Percentiles rank a stretch among this genome's conserved stretches.
Evolutionary conservation across 2,797 vertebrate genomes (phyloP).

Genomic region (Centroberyx gerrardi): DNA sequence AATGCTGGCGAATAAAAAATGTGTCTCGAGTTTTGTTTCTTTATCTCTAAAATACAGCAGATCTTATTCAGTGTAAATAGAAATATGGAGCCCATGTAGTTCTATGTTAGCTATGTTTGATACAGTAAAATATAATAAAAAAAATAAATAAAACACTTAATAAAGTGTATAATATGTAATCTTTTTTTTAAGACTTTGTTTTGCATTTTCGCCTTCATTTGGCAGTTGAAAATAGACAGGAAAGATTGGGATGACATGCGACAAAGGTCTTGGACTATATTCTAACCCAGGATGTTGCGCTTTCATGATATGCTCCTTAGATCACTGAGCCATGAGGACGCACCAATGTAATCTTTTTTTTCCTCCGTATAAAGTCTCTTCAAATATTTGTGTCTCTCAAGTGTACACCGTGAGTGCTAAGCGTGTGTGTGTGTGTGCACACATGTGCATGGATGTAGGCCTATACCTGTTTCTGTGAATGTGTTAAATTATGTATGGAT

Average conservation of each 20-base stretch:
- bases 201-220: too few species aligned
- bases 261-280: too few species aligned
- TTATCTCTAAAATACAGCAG: not conserved
- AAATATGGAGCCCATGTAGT: not conserved
- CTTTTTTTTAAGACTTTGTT: not conserved
- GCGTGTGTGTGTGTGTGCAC: not conserved
- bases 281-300: too few species aligned
- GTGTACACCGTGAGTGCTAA: not conserved
- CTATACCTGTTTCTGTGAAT: conserved; percentile 15
- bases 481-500: not conserved
- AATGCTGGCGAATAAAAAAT: not conserved
- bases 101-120: conserved; percentile 8
- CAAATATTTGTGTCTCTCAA: not conserved
- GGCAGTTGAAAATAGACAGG: too few species aligned
- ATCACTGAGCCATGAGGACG: too few species aligned
- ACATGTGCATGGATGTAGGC: not conserved
- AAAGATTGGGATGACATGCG: too few species aligned
- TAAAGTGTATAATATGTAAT: not conserved
- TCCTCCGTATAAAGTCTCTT: not conserved
- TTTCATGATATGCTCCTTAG: too few species aligned
- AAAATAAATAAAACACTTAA: conserved; percentile 5
- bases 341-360: not conserved
- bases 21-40: not conserved
- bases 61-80: not conserved
- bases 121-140: not conserved